A percentile compares a stretch with the other conserved stretches of the same genome.
phyloP scores from a whole-genome alignment of 2,888 invertebrate species.

The Oscheius sp. region DNA sequence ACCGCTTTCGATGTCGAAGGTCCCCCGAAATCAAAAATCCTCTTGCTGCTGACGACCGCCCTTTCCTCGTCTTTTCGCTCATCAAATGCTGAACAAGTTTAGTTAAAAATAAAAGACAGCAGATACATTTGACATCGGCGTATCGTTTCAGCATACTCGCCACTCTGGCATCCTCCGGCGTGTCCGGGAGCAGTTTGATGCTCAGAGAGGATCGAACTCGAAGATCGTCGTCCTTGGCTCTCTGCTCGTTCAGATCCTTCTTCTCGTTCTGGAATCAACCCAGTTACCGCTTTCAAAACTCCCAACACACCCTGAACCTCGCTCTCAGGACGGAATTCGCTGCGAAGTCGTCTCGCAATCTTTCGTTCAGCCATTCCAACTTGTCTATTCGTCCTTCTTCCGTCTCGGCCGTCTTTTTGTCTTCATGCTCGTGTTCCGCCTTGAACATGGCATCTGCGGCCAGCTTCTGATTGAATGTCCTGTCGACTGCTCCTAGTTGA shows the following conservation, averaged over 20 bases:
- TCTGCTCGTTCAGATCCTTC: conserved; percentile 56
- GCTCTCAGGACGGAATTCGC: conserved; percentile 88
- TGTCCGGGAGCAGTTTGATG: conserved; percentile 60
- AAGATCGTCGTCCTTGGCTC: conserved; percentile 63
- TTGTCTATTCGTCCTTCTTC: conserved; percentile 92
- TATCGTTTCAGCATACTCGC: conserved; percentile 63
- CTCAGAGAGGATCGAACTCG: conserved; percentile 57
- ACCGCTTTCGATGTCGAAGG: conserved; percentile 40
- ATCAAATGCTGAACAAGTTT: conserved; percentile 49
- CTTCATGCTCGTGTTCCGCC: conserved; percentile 86
- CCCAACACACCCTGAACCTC: conserved; percentile 83
- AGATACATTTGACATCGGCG: conserved; percentile 56
- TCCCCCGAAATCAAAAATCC: conserved; percentile 44
- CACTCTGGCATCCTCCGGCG: conserved; percentile 61
- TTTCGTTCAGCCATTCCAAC: conserved; percentile 82
- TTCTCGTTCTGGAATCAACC: conserved; percentile 59
- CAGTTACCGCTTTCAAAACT: not conserved
- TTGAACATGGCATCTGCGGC: conserved; percentile 98
- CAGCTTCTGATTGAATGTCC: conserved; percentile 87
- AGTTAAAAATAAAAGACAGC: not conserved
- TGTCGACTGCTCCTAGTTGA: conserved; percentile 78
- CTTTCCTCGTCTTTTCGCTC: conserved; percentile 50
- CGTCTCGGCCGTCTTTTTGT: conserved; percentile 80
- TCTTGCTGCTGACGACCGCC: conserved; percentile 40
- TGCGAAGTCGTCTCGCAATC: conserved; percentile 91